Conservation (phyloP, 2,888 invertebrate genomes). For the Rhodophaea formosa region DNA sequence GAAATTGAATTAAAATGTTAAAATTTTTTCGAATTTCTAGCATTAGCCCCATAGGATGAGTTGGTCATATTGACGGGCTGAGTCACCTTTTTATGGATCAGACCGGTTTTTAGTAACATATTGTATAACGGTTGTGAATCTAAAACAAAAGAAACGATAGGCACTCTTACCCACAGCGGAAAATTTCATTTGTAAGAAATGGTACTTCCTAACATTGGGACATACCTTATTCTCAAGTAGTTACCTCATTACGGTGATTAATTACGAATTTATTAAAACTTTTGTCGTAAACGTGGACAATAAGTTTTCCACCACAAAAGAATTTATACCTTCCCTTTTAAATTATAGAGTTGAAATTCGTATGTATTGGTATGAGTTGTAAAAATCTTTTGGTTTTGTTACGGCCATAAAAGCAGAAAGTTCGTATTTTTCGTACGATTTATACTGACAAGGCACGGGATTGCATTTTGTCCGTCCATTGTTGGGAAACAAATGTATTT, state of each 20-base stretch:
- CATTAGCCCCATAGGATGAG: too few relatives aligned
- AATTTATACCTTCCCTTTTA: neutral
- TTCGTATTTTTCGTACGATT: constrained; percentile 68
- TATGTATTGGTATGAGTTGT: neutral
- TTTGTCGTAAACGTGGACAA: constrained; percentile 35
- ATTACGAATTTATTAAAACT: constrained; percentile 61
- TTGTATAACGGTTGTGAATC: too few relatives aligned
- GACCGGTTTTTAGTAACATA: too few relatives aligned
- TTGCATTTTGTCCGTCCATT: constrained; percentile 62
- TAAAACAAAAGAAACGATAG: too few relatives aligned
- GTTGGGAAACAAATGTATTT: constrained; percentile 51
- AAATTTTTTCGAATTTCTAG: too few relatives aligned
- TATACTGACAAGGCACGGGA: constrained; percentile 70
- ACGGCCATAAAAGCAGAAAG: constrained; percentile 54
- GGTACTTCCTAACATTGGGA: constrained; percentile 11
- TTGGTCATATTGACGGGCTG: too few relatives aligned
- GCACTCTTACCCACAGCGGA: too few relatives aligned
- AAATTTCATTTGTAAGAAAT: neutral
- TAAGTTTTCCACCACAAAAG: neutral
- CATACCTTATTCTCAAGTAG: constrained; percentile 32
- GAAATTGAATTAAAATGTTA: too few relatives aligned
- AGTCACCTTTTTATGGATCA: too few relatives aligned
- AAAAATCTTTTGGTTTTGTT: constrained; percentile 11
- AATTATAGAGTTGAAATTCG: constrained; percentile 22
- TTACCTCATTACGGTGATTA: constrained; percentile 50